Base-by-base conservation (phyloP, 2,797 vertebrate species). In the Eleutherodactylus coqui region DNA sequence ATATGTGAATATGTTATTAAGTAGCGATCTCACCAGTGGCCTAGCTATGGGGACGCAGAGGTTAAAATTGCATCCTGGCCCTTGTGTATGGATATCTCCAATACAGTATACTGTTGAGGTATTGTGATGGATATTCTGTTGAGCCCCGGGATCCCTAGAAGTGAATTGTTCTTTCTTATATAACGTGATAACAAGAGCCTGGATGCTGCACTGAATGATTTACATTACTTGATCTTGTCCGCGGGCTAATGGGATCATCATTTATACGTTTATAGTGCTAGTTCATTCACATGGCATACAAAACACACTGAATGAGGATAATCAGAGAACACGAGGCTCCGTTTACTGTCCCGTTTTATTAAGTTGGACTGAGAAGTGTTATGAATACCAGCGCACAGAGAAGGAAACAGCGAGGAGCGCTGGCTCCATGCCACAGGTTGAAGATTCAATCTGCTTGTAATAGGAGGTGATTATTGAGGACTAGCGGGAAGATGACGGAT, bases 361-460 rank as follows among this genome's bases (percentile, higher is more conserved):
- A 89, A 91, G 89, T 87, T 90, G 90, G 92, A 92, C 90, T 89
- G 90, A 90, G 91, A 94, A 93, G 92, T 93, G 93, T 92, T 94
- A 92, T 94, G 92, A 94, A 94, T 93, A 91, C 90, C 91, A 90
- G 89, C 89, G 90, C 90, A 92, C 93, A 90, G 93, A 92, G 92
- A 89, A 89, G 93, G 92, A 94, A 94, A 92, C 91, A 73, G 91
- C 89, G 88, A 77, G 90, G 89, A 92, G 93, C 93, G 73, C 89
- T 93, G 93, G 93, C 94, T 87, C 84, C 80, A 89, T 0, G 91
- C 94, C 94, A 94, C 89, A 75, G 43, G 93, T 90, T 92, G 91
- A 92, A 95, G 94, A 94, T 92, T 92, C 92, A 91, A 92, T 93
- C 90, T 93, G 92, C 94, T 91, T 92, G 91, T 92, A 93, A 95